Conservation (phyloP, 2,888 invertebrate genomes). For the Flexamia atlantica region DNA sequence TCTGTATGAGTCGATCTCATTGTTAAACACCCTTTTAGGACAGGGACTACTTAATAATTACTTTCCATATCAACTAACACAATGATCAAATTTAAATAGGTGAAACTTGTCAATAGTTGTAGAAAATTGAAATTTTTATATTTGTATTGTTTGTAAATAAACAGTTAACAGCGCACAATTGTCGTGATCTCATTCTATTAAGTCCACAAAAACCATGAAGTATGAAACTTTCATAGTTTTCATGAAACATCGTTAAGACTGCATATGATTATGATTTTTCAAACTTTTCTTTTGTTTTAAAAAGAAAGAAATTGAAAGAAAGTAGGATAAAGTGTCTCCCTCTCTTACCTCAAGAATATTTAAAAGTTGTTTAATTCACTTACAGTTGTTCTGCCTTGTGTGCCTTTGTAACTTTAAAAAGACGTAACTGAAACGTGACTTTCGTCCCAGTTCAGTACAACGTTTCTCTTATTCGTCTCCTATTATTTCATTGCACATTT, state of each 20-base stretch:
- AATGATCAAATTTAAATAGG: not conserved
- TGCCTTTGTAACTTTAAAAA: not conserved
- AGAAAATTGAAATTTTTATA: slow-evolving; percentile 39
- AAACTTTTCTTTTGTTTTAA: no score
- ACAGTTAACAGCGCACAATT: not conserved
- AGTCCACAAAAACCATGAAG: not conserved
- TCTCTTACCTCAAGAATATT: not conserved
- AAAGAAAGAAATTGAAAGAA: not conserved
- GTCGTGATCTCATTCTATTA: no score
- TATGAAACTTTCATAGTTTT: not conserved
- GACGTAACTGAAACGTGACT: slow-evolving; percentile 11
- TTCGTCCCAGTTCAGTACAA: not conserved
- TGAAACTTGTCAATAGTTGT: not conserved
- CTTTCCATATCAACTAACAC: slow-evolving; percentile 16
- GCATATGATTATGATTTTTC: no score
- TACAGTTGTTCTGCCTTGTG: slow-evolving; percentile 2
- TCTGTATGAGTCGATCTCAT: not conserved
- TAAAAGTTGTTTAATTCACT: slow-evolving; percentile 3
- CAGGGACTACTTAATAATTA: not conserved
- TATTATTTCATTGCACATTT: not conserved
- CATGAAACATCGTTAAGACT: no score
- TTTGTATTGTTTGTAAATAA: slow-evolving; percentile 57
- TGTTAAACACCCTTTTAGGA: not conserved
- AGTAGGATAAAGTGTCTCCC: not conserved
- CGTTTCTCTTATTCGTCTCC: not conserved